Evolutionary conservation across 2,888 invertebrate species (phyloP), one percentile per base, ranked within the genome.

Genomic region (Orthosia gothica): DNA sequence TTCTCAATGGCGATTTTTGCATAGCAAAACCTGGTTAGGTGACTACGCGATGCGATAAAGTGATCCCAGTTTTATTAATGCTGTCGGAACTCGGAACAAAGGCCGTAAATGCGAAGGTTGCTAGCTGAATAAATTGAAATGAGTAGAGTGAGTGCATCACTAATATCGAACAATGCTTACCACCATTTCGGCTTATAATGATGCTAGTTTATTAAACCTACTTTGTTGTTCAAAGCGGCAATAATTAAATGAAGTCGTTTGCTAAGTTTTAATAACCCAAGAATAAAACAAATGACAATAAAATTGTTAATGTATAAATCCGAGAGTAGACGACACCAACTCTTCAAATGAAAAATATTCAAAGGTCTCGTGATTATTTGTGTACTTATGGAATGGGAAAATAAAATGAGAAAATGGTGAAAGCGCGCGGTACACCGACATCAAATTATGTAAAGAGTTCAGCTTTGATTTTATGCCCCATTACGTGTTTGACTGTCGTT

Each of bases 1-100:
- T 82, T 82, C 58, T 55, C 76, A 40, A 70, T 70, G 64, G 63
- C 47, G 63, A 70, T 79, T 85, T 85, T 84, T 82, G 52, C 68
- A 74, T 68, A 58, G 61, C 7, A 18, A 23, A 54, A 67, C 50
- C 64, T 59, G 61, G 64, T 57, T 63, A 49, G 12, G 40, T 16
- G 45, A 67, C 55, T 74, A 47, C n/a, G 64, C 45, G 45, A 62
- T 70, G n/a, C 11, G 47, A 65, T 74, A 63, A 59, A 74, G 12
- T 13, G 11, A n/a, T 23, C 26, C 12, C 45, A 20, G 0, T 45
- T 58, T 70, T 74, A 12, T 32, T 63, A 49, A 52, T 58, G n/a
- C 47, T 50, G 7, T 26, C 11, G 18, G 20, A 15, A 50, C 18
- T 45, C 12, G 20, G 12, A 32, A 23, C 15, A 13, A 5, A 16